Base-by-base conservation (phyloP, 1,140 invertebrate genomes). In the Heliconius himera region DNA sequence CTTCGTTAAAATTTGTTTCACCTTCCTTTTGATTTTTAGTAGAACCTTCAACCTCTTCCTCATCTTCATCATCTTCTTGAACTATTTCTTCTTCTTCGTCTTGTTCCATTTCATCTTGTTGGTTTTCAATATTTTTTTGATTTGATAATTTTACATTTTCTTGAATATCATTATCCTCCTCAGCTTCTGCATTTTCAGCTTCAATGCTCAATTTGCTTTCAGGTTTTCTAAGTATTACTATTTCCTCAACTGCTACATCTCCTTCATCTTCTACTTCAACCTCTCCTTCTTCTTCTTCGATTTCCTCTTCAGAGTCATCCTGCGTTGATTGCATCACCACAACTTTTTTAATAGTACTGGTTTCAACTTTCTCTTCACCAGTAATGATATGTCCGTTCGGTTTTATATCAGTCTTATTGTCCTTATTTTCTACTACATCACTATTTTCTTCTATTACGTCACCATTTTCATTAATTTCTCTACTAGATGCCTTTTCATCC, bases 211-310 rank as follows among this genome's bases (percentile, higher is more conserved):
- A 80, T 72, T 84, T 81, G 33, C 81, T 85, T 81, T 60, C 20
- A 75, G 29, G 16, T 46, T 79, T 81, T 72, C 79, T 82, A 38
- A 81, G 41, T 38, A 83, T 49, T 54, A 83, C 73, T 36, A 83
- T 74, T 82, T 84, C 79, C 46, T 85, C 81, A 20, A 80, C 81
- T 60, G 76, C 78, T 20, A 77, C 81, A 71, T 84, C 76, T 20
- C 78, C 81, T 41, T 81, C 77, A 79, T 88, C 84, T 73, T 86
- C 85, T 82, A 87, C 82, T 54, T 86, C 49, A 51, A 51, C 82
- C 73, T 88, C 87, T 71, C 83, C 83, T 29, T 85, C 78, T 33
- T 87, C 85, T 74, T 89, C 86, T 70, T 83, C 83, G n/a, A 86
- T 66, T 83, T 89, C 80, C 84, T 89, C 75, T 74, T 90, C 79